Evolutionary conservation across 92 coral and sea anemone species (phyloP), one percentile per base, ranked within the genome.

Genomic region (Umimayanthus kanabou): DNA sequence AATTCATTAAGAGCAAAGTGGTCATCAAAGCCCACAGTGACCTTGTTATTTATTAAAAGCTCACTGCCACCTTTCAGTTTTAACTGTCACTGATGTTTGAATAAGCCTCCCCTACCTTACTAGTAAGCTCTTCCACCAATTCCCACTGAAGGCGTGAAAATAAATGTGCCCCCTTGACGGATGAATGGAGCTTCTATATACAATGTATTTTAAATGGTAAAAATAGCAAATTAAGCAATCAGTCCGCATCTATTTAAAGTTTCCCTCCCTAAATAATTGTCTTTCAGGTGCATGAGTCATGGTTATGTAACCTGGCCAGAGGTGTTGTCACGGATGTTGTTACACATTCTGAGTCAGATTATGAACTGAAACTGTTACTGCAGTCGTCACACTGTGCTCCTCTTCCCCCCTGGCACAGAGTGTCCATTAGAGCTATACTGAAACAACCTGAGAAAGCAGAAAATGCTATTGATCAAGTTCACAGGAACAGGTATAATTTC

Each of bases 301-400:
- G 87, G 87, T 22, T 83, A 6, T 70, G 65, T 25, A 83, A 83
- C 66, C 25, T 83, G 73, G 77, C 87, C 33, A 47, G 58, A 30
- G 87, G 79, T 20, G 50, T 73, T 30, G 73, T 73, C 25, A 33
- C 61, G 1, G 87, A 83, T 22, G 22, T n/a, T 18, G 26, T 10
- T 9, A 45, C 9, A 30, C 88, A 92, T 55, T 94, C 96, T 9
- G 94, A 94, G 73, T 93, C 93, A 40, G 89, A 93, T 73, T 95
- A 97, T 61, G 97, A 95, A 71, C 85, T 93, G 77, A 92, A 93
- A 75, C 92, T 97, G 50, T 80, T 97, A 57, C 90, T 97, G 67
- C 97, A 97, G 77, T 94, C 94, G 0, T 95, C 99, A 1, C 98
- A 97, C 53, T 84, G 92, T 77, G 98, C 90, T n/a, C 93, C 96